Evolutionary conservation across 2,797 vertebrate genomes (phyloP).

Genomic region (Lepus oiostolus): DNA sequence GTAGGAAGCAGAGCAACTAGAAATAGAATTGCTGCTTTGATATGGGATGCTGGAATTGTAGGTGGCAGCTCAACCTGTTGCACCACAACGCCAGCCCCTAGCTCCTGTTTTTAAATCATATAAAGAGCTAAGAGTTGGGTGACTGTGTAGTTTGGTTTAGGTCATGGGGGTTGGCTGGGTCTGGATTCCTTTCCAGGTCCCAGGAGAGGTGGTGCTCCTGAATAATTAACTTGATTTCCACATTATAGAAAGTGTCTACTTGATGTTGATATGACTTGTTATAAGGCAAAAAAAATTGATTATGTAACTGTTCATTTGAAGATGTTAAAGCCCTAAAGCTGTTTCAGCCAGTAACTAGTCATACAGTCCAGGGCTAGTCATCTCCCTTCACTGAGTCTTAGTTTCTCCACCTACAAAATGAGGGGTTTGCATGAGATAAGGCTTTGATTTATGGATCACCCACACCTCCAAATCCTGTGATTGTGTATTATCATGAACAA

Average conservation of each 20-base stretch:
- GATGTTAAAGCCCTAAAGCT: conserved; percentile 24
- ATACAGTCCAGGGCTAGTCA: neutral
- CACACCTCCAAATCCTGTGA: neutral
- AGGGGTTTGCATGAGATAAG: neutral
- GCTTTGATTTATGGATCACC: neutral
- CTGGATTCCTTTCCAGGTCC: neutral
- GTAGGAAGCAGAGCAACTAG: no score
- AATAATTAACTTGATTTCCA: neutral
- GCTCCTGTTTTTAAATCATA: neutral
- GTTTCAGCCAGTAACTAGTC: neutral
- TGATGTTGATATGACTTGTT: neutral
- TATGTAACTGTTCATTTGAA: neutral
- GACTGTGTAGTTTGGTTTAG: neutral
- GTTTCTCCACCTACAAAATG: neutral
- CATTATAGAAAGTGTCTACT: neutral
- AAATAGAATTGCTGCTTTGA: no score
- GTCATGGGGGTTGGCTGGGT: neutral
- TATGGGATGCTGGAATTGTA: neutral
- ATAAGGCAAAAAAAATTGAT: neutral
- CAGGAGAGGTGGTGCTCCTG: neutral
- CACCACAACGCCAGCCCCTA: no score
- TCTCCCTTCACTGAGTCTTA: neutral
- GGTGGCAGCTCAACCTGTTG: neutral
- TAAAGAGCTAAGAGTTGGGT: neutral
- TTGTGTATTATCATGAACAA: neutral